Conservation (phyloP, 2,888 invertebrate genomes). For the Plebejus anna region DNA sequence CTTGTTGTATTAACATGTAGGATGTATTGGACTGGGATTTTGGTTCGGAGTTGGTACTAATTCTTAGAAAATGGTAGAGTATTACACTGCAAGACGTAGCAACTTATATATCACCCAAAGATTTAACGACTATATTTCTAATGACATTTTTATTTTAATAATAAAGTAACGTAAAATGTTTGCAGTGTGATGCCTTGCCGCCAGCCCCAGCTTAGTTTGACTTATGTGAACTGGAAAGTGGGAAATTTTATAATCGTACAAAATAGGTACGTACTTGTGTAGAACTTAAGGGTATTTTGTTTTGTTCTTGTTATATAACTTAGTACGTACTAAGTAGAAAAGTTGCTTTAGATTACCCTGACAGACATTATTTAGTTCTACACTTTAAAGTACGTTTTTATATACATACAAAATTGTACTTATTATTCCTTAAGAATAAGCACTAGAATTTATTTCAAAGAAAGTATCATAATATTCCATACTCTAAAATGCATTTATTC, state of each 20-base stretch:
- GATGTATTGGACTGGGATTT: no score
- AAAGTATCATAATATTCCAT: background rate
- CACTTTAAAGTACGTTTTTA: slow-evolving; percentile 24
- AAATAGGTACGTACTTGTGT: slow-evolving; percentile 28
- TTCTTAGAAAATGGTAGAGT: background rate
- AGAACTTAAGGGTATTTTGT: slow-evolving; percentile 21
- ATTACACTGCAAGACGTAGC: slow-evolving; percentile 15
- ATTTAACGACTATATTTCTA: background rate
- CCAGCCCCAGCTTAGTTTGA: slow-evolving; percentile 13
- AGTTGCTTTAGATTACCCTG: background rate
- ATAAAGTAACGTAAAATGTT: slow-evolving; percentile 2
- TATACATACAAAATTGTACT: background rate
- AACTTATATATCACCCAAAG: background rate
- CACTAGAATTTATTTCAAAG: background rate
- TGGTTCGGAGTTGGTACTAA: background rate
- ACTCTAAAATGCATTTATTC: slow-evolving; percentile 19
- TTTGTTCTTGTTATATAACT: background rate
- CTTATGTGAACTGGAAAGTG: background rate
- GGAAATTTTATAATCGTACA: slow-evolving; percentile 8
- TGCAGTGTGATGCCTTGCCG: slow-evolving; percentile 27
- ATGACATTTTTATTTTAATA: background rate
- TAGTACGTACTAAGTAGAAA: background rate
- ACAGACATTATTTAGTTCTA: slow-evolving; percentile 12
- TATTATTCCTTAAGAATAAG: background rate
- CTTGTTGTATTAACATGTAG: no score